These are phyloP conservation scores for Melieria crassipennis DNA, from an alignment of 2,888 invertebrate genomes.

Conservation along the genomic window DNA sequence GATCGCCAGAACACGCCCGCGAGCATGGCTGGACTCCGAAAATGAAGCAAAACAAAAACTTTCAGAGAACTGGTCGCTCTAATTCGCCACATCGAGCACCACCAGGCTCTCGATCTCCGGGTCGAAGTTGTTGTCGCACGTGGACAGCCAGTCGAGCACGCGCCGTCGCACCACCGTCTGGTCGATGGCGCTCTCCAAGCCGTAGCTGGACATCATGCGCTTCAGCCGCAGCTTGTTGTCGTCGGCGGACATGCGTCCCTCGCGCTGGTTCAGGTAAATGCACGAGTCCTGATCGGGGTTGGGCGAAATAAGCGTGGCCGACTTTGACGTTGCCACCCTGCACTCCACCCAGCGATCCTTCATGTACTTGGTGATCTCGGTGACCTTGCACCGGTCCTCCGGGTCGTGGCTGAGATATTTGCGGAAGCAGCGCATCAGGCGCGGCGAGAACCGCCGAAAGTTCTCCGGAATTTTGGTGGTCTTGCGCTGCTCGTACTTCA, in stretches of 20 bases:
- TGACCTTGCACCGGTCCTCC: slow-evolving; percentile 72
- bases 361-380: slow-evolving; percentile 71
- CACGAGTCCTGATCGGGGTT: slow-evolving; percentile 67
- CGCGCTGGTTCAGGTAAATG: slow-evolving; percentile 68
- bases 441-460: slow-evolving; percentile 74
- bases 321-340: slow-evolving; percentile 68
- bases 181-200: slow-evolving; percentile 73
- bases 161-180: slow-evolving; percentile 71
- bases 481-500: slow-evolving; percentile 74
- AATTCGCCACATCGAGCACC: slow-evolving; percentile 53
- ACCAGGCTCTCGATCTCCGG: slow-evolving; percentile 60
- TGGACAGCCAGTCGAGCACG: slow-evolving; percentile 75
- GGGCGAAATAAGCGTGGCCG: slow-evolving; percentile 65
- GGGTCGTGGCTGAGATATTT: slow-evolving; percentile 76
- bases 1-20: too few relatives aligned
- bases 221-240: slow-evolving; percentile 69
- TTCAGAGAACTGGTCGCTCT: slow-evolving; percentile 23
- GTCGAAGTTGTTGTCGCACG: slow-evolving; percentile 67
- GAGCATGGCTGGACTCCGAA: too few relatives aligned
- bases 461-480: slow-evolving; percentile 71
- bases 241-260: slow-evolving; percentile 67
- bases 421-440: slow-evolving; percentile 76
- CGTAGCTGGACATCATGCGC: slow-evolving; percentile 70
- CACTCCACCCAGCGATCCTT: slow-evolving; percentile 71
- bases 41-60: too few relatives aligned